These are phyloP conservation scores for Psittacus erithacus DNA, from an alignment of 2,113 vertebrate genomes.

Conservation along the genomic window DNA sequence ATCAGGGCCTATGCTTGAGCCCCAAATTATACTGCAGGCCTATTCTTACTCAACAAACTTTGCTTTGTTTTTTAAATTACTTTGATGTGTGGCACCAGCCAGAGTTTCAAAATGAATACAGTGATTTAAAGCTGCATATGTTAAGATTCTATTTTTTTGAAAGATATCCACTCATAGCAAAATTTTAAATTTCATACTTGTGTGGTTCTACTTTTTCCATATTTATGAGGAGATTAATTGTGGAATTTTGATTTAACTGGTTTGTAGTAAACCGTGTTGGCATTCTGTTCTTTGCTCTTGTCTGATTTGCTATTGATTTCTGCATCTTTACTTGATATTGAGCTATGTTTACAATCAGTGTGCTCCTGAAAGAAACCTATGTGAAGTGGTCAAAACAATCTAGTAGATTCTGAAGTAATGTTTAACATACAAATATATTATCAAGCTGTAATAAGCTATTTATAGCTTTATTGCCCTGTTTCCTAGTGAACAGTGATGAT, in stretches of 20 bases:
- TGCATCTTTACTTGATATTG: neutral
- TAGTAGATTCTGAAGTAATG: neutral
- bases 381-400: neutral
- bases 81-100: slow-evolving; percentile 17
- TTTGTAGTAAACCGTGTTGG: neutral
- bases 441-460: neutral
- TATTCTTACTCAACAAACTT: slow-evolving; percentile 32
- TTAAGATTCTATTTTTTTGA: neutral
- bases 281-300: neutral
- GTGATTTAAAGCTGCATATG: neutral
- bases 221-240: neutral
- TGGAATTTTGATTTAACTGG: neutral
- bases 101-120: slow-evolving; percentile 21
- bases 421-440: neutral
- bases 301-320: neutral
- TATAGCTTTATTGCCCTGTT: neutral
- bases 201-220: neutral
- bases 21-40: neutral
- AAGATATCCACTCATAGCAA: neutral
- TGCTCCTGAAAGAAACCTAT: neutral
- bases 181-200: neutral
- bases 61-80: slow-evolving; percentile 28
- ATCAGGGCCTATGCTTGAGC: neutral
- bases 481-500: neutral
- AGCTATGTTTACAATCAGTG: neutral